Evolutionary conservation across 2,113 vertebrate genomes (phyloP).

Genomic region (Tiliqua scincoides): DNA sequence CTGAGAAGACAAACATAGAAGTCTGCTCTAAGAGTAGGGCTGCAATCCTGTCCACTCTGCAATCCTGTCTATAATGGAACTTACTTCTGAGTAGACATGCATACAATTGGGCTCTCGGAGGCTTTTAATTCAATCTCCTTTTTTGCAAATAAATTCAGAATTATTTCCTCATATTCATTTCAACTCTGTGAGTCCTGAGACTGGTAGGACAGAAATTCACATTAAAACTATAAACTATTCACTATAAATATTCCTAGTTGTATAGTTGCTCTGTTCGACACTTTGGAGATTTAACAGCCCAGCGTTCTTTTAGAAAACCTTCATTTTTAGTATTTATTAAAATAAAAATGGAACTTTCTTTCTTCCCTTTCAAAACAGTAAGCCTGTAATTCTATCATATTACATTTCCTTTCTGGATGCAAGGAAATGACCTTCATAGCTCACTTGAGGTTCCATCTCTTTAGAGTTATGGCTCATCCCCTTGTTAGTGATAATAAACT

Average conservation of each 20-base stretch:
- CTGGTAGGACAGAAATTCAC: neutral
- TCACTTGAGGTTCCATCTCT: conserved; percentile 58
- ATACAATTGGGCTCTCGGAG: no score
- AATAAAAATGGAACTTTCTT: conserved; percentile 35
- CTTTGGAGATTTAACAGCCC: neutral
- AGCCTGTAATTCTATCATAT: neutral
- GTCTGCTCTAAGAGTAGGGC: no score
- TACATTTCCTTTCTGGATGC: conserved; percentile 52
- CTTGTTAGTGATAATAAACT: conserved; percentile 65
- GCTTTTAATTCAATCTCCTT: neutral
- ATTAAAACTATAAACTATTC: conserved; percentile 5
- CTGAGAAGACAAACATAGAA: no score
- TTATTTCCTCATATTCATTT: neutral
- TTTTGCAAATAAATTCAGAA: neutral
- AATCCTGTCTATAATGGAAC: no score
- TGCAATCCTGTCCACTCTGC: no score
- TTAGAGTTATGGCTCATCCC: conserved; percentile 53
- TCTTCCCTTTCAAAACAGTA: conserved; percentile 2
- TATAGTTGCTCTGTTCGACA: neutral
- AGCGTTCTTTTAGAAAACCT: neutral
- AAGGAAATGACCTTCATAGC: conserved; percentile 59
- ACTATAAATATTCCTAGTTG: neutral
- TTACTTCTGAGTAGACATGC: no score
- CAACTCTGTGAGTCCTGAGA: neutral
- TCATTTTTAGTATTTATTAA: conserved; percentile 45